Evolutionary conservation across 2,797 vertebrate genomes (phyloP).

Genomic region (Momotus momota): DNA sequence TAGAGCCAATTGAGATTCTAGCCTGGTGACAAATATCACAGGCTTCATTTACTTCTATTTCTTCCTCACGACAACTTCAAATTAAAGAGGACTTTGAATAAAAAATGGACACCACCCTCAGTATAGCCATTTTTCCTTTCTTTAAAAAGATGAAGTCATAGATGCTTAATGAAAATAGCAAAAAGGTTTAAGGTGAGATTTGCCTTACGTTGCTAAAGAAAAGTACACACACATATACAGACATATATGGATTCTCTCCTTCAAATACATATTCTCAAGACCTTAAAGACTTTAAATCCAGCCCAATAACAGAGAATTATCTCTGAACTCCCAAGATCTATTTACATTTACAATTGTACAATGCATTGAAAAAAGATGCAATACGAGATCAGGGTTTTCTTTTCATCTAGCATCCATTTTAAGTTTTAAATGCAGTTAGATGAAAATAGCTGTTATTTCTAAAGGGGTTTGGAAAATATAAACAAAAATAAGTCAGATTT

Average conservation of each 20-base stretch:
- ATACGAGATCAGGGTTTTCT: fast-evolving
- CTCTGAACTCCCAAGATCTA: neutral
- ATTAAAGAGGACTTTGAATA: neutral
- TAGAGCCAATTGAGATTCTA: neutral
- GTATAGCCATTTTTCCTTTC: neutral
- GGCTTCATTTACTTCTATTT: neutral
- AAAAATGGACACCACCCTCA: fast-evolving
- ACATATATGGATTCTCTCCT: neutral
- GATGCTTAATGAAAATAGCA: neutral
- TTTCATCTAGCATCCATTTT: neutral
- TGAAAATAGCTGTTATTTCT: neutral
- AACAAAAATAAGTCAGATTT: neutral
- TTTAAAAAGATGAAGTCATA: neutral
- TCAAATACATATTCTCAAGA: neutral
- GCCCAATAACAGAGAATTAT: neutral
- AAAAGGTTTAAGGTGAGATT: neutral
- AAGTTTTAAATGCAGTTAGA: neutral
- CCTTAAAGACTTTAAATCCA: neutral
- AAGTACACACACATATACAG: neutral
- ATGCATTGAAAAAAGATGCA: neutral
- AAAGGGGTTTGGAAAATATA: neutral
- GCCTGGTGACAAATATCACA: neutral
- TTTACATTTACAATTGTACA: neutral
- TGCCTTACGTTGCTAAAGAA: neutral
- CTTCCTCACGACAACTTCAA: neutral